Percentiles rank a stretch among this genome's conserved stretches.
Conservation (phyloP, 2,113 vertebrate genomes). For the Sorex araneus region DNA sequence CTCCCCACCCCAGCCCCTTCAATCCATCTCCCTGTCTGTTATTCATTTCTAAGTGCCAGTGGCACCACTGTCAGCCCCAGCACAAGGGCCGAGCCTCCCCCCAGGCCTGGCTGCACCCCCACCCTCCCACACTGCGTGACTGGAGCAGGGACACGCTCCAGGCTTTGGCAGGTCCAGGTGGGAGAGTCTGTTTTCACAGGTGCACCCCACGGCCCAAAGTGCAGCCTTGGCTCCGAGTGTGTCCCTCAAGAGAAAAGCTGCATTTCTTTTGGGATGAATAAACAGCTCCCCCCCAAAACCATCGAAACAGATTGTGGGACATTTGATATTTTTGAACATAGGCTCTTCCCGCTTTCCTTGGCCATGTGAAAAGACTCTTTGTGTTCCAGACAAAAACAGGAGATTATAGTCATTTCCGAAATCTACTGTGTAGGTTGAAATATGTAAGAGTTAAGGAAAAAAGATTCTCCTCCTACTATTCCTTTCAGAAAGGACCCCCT, state of each 20-base stretch:
- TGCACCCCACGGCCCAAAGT: conserved; percentile 55
- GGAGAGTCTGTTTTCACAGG: conserved; percentile 83
- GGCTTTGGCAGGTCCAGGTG: conserved; percentile 74
- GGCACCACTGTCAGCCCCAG: not conserved
- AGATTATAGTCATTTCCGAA: not conserved
- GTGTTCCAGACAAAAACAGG: not conserved
- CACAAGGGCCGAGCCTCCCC: not conserved
- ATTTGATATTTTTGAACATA: not conserved
- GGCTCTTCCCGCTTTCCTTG: not conserved
- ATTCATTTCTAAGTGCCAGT: not conserved
- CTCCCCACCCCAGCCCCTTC: too few species aligned
- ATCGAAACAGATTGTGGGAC: not conserved
- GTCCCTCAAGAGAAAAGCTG: conserved; percentile 34
- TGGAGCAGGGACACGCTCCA: conserved; percentile 25
- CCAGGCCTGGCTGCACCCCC: conserved; percentile 15
- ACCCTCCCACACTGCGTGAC: conserved; percentile 63
- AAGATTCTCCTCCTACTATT: not conserved
- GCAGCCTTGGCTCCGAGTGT: conserved; percentile 40
- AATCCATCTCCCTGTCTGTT: not conserved
- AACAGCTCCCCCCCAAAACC: not conserved
- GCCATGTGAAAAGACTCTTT: not conserved
- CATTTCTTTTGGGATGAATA: conserved; percentile 42
- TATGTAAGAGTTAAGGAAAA: not conserved
- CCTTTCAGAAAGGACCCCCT: not conserved
- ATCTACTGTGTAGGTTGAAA: not conserved